Base-by-base conservation (phyloP, 2,113 vertebrate species). In the Jacana jacana region DNA sequence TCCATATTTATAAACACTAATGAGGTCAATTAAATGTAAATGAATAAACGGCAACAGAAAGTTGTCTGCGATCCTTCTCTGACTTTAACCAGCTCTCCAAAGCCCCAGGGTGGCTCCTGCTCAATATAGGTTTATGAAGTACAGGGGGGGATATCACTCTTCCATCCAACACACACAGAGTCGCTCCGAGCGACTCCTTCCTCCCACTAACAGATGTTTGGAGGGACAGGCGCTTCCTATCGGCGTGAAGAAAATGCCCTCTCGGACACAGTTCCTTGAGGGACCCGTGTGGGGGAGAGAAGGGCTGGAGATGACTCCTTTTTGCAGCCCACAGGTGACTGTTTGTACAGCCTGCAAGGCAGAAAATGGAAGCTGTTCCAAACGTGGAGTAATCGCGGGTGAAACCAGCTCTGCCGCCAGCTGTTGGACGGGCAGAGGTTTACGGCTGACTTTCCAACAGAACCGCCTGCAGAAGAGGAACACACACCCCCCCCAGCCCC, bases 341-440 rank as follows among this genome's bases (percentile, higher is more conserved):
- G 86, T 39, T 89, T 40, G 23, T 33, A 30, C 85, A 83, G 65
- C 71, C 89, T 39, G 65, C 37, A 15, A 51, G 46, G 27, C 78
- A 15, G 14, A 82, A 91, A 93, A 82, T 65, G 82, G 86, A 85
- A 93, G 78, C 65, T 81, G 80, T 25, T 88, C 58, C 93, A 48
- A 85, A 24, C 63, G 6, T 25, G 30, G 37, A 37, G 11, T 2
- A 48, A 75, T 20, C 52, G 20, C 70, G 88, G 92, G 70, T 52
- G 91, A 73, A 60, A 71, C 28, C 70, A 95, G 94, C 87, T 51
- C 91, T 58, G 69, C 42, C 64, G 68, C 39, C 97, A 97, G 95
- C 97, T 85, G 84, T 13, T 93, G 15, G 7, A 5, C 2, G 80
- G 10, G 81, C 94, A 90, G 91, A 94, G 92, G 95, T 94, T 92